A percentile compares a stretch with the other conserved stretches of the same genome.
Conservation (phyloP, 2,113 vertebrate genomes). For the Patagioenas fasciata region DNA sequence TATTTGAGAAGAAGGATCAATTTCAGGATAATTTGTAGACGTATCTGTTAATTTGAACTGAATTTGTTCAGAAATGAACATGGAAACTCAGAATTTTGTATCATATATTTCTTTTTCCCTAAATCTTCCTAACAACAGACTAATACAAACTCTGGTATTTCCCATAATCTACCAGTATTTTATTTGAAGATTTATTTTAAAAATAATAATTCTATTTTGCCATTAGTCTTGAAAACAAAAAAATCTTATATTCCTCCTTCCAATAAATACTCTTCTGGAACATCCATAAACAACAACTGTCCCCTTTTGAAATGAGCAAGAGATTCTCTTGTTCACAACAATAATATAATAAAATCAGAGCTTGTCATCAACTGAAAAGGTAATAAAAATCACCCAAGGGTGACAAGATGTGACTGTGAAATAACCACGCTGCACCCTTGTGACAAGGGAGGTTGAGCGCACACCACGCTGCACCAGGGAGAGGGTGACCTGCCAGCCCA, state of each 20-base stretch:
- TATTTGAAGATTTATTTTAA: background rate
- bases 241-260: background rate
- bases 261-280: background rate
- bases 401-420: background rate
- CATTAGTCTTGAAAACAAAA: background rate
- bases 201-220: background rate
- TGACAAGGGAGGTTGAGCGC: background rate
- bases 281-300: background rate
- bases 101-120: background rate
- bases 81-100: background rate
- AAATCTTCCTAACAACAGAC: background rate
- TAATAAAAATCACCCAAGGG: background rate
- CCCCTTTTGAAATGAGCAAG: background rate
- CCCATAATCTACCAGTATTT: background rate
- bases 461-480: background rate
- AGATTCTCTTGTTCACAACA: background rate
- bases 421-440: background rate
- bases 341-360: background rate
- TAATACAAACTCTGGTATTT: background rate
- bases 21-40: background rate
- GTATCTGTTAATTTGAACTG: background rate
- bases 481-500: rapidly evolving
- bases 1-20: background rate
- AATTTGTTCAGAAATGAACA: background rate
- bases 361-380: background rate